Percentiles rank a stretch among this genome's conserved stretches.
Evolutionary conservation across 2,797 vertebrate species (phyloP).

Genomic region (Enteromius viviparus): DNA sequence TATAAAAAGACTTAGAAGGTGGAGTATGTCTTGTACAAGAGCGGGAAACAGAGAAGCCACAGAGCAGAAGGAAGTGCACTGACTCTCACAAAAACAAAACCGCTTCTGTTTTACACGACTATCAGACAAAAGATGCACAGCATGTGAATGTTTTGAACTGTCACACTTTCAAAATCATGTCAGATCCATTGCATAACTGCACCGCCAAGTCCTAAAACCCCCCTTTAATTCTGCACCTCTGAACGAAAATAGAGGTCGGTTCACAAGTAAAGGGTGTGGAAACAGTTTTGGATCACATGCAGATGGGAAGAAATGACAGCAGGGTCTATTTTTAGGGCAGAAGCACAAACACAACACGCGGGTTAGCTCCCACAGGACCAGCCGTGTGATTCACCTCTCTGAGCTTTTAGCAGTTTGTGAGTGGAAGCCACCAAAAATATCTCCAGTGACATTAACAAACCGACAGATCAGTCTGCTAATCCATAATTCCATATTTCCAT

Average conservation of each 20-base stretch:
- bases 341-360: slow-evolving; percentile 5
- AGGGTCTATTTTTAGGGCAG: slow-evolving; percentile 29
- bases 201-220: slow-evolving; percentile 18
- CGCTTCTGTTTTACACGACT: background rate
- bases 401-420: slow-evolving; percentile 28
- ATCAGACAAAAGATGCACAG: background rate
- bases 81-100: background rate
- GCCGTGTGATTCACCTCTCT: slow-evolving; percentile 45
- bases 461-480: slow-evolving; percentile 42
- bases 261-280: slow-evolving; percentile 38
- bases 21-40: slow-evolving; percentile 16
- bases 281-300: slow-evolving; percentile 9
- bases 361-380: slow-evolving; percentile 39
- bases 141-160: background rate
- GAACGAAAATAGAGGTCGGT: slow-evolving; percentile 23
- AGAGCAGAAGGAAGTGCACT: slow-evolving; percentile 50
- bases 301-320: slow-evolving; percentile 44
- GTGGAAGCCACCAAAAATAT: slow-evolving; percentile 35
- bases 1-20: background rate
- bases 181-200: slow-evolving; percentile 5
- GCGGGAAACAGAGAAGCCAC: slow-evolving; percentile 30
- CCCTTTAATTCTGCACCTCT: slow-evolving; percentile 8
- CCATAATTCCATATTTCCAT: slow-evolving; percentile 18
- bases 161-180: background rate
- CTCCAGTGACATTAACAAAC: slow-evolving; percentile 34